Evolutionary conservation across 2,797 vertebrate species (phyloP).

Genomic region (Meriones psammophilus): DNA sequence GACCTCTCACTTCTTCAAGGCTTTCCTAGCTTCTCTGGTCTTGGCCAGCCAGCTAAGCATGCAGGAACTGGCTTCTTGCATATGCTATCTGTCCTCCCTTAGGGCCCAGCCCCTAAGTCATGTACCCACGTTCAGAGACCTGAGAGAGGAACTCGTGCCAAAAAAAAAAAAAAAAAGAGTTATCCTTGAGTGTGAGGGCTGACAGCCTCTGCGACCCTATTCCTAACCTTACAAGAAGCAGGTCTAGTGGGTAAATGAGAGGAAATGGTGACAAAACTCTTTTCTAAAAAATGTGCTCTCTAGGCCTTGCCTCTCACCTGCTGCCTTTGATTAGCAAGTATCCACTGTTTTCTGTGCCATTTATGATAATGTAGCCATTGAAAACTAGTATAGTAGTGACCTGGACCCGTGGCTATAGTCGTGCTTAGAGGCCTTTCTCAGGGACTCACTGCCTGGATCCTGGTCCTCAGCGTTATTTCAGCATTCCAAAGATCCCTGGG

Average conservation of each 20-base stretch:
- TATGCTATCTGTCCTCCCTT: background rate
- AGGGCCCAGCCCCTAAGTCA: background rate
- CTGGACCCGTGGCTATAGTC: background rate
- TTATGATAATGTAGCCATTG: background rate
- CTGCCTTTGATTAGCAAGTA: background rate
- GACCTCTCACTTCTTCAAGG: background rate
- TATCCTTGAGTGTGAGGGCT: background rate
- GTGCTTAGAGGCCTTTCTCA: background rate
- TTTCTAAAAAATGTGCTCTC: background rate
- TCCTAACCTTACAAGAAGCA: background rate
- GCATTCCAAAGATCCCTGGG: background rate
- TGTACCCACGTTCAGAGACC: background rate
- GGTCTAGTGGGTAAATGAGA: background rate
- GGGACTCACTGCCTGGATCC: background rate
- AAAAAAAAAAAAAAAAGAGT: background rate
- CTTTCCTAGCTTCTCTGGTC: background rate
- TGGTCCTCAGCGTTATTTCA: background rate
- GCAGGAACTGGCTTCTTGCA: background rate
- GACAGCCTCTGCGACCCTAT: background rate
- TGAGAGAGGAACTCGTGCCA: background rate
- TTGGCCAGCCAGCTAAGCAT: background rate
- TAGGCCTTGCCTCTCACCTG: background rate
- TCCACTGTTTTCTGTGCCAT: background rate
- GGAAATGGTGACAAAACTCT: background rate
- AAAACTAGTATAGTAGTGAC: fast-evolving